Base-by-base conservation (phyloP, 2,888 invertebrate genomes). In the Adela reaumurella region DNA sequence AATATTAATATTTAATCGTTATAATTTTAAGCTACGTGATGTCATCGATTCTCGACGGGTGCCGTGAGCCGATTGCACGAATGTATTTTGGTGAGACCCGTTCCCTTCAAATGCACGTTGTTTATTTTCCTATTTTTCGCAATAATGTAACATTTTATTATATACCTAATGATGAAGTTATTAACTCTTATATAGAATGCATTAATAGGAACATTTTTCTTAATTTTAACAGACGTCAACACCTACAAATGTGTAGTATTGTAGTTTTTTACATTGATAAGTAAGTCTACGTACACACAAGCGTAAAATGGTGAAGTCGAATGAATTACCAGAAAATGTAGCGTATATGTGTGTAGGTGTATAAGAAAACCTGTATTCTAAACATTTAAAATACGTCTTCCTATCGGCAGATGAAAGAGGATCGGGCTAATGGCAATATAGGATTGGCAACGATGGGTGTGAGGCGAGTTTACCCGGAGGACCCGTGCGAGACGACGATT, bases 21-120 rank as follows among this genome's bases (percentile, higher is more conserved):
- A 77, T 65, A 74, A 70, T 74, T 17, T 45, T 76, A 77, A 78
- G 76, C 77, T 76, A 78, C 74, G 76, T 77, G 74, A 74, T 67
- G 58, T 67, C 67, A 67, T 71, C 74, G 70, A 28, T 43, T 48
- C 48, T 43, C 42, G 20, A 43, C 19, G 48, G 44, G 43, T 69
- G 70, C 66, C 72, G 69, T 35, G n/a, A 35, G 35, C 35, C 35
- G n/a, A 35, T 3, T 8, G 14, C n/a, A 35, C n/a, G 8, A 35
- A 35, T 35, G 8, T 35, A 35, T 8, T 35, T 14, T 14, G 3
- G 35, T 35, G 35, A 35, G 14, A 14, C 35, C 35, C 35, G 35
- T 35, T 14, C 35, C 35, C 35, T 35, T 8, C 35, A 35, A 8
- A 35, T 8, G 35, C 35, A 14, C 14, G 35, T 11, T 35, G 6